These are phyloP conservation scores for Muricea muricata DNA, from an alignment of 92 coral and sea anemone genomes.

Conservation along the genomic window DNA sequence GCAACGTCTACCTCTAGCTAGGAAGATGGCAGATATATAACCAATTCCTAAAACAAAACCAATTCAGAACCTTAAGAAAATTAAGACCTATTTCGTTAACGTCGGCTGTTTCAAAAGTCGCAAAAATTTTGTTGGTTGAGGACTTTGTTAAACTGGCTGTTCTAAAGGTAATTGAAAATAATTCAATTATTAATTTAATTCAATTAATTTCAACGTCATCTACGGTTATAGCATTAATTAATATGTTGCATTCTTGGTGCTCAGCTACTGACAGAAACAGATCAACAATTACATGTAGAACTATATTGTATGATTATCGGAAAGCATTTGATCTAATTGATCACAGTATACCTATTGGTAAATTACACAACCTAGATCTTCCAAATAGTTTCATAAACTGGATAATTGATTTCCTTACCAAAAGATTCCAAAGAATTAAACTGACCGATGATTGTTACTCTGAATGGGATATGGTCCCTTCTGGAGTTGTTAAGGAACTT, in stretches of 20 bases:
- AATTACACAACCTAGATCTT: neutral
- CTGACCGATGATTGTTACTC: no score
- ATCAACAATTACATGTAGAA: neutral
- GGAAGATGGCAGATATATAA: slow-evolving; percentile 59
- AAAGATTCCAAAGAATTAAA: no score
- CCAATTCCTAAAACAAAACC: slow-evolving; percentile 66
- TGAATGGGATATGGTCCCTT: no score
- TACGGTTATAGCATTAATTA: neutral
- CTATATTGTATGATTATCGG: neutral
- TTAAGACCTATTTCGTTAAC: slow-evolving; percentile 66
- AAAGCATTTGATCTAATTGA: neutral
- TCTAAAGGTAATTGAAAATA: neutral
- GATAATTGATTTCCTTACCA: no score
- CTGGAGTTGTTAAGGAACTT: no score
- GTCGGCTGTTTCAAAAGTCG: slow-evolving; percentile 57
- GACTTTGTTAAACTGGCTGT: slow-evolving; percentile 45
- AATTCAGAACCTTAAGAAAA: slow-evolving; percentile 49
- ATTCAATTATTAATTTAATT: neutral
- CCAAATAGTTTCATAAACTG: neutral
- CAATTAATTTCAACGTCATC: neutral
- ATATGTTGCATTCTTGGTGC: neutral
- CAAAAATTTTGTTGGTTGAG: slow-evolving; percentile 49
- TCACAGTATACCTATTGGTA: neutral
- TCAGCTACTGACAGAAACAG: neutral
- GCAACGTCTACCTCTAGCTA: slow-evolving; percentile 47